Percentiles rank a stretch among this genome's conserved stretches.
phyloP scores from a whole-genome alignment of 2,797 vertebrate species.

The Pipistrellus pygmaeus region DNA sequence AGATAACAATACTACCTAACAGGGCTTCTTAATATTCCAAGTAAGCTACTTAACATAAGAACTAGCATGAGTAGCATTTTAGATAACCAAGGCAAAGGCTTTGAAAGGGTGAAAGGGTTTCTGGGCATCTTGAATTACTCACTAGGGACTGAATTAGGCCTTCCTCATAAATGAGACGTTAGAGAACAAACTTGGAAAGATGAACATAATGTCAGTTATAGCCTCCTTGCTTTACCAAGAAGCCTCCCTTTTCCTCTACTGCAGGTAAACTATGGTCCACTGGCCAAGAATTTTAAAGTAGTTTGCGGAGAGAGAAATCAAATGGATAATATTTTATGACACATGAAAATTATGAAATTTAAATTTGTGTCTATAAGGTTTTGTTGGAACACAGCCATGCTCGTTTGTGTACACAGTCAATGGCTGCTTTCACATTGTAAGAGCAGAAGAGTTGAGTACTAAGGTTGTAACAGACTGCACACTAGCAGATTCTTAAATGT shows the following conservation, averaged over 20 bases:
- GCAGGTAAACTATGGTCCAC: not conserved
- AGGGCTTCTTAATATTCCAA: not conserved
- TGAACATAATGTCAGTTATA: not conserved
- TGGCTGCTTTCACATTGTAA: not conserved
- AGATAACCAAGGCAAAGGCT: not conserved
- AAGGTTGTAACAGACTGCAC: not conserved
- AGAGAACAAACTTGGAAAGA: not conserved
- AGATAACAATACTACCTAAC: not conserved
- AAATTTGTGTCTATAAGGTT: not conserved
- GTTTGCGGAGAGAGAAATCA: not conserved
- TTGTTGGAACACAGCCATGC: not conserved
- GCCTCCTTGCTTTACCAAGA: not conserved
- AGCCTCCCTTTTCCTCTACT: not conserved
- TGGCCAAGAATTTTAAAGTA: not conserved
- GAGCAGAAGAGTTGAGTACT: rapidly evolving
- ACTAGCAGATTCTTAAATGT: too few relatives aligned
- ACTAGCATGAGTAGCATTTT: not conserved
- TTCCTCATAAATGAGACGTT: not conserved
- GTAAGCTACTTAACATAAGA: not conserved
- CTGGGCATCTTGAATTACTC: conserved; percentile 1
- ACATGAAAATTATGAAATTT: not conserved
- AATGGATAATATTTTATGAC: not conserved
- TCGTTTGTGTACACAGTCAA: not conserved
- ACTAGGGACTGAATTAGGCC: not conserved
- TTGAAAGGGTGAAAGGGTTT: not conserved